Evolutionary conservation across 2,797 vertebrate genomes (phyloP).

Genomic region (Hemitrygon akajei): DNA sequence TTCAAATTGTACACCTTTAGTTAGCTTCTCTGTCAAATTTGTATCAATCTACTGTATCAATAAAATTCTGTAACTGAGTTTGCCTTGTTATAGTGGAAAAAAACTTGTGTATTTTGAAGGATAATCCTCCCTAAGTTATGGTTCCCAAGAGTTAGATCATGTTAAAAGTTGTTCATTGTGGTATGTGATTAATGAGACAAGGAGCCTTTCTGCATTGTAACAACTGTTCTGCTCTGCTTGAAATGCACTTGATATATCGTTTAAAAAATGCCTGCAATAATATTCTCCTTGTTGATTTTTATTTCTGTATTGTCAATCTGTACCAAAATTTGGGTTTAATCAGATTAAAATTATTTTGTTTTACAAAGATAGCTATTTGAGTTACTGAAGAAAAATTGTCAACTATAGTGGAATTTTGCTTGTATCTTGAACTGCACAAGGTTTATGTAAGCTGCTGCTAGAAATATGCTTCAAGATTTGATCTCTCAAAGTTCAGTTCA

Average conservation of each 20-base stretch:
- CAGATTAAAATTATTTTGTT: constrained; percentile 39
- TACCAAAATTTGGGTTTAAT: constrained; percentile 37
- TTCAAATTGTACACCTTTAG: constrained; percentile 68
- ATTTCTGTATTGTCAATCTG: constrained; percentile 37
- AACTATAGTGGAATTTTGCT: not conserved
- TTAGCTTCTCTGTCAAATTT: constrained; percentile 69
- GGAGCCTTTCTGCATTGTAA: constrained; percentile 37
- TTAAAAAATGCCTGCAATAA: constrained; percentile 37
- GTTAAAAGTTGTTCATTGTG: constrained; percentile 33
- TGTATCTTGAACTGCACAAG: not conserved
- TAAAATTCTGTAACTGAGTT: constrained; percentile 74
- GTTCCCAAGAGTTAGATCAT: constrained; percentile 35
- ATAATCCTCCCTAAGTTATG: constrained; percentile 34
- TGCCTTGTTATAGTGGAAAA: constrained; percentile 59
- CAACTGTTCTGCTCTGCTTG: constrained; percentile 33
- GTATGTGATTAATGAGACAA: constrained; percentile 37
- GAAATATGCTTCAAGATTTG: not conserved
- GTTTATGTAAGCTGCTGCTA: not conserved
- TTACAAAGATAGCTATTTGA: constrained; percentile 38
- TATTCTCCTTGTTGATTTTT: constrained; percentile 38
- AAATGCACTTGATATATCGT: constrained; percentile 38
- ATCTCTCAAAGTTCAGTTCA: not conserved
- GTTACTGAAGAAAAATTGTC: constrained; percentile 21
- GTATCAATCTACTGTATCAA: constrained; percentile 83
- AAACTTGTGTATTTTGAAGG: constrained; percentile 35